These are phyloP conservation scores for Ctenicera cuprea DNA, from an alignment of 2,888 invertebrate genomes.

Conservation along the genomic window DNA sequence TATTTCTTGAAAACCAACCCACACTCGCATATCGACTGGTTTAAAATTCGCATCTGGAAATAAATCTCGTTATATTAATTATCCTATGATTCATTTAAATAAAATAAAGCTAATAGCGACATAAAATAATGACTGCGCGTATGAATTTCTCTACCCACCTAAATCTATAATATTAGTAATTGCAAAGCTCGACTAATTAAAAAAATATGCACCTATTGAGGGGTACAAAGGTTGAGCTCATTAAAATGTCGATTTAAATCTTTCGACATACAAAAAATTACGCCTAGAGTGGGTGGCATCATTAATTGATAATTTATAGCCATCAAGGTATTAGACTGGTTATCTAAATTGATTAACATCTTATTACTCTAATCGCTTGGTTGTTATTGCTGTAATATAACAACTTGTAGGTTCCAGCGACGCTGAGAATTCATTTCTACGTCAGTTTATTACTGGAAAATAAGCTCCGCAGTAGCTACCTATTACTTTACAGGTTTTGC, in stretches of 20 bases:
- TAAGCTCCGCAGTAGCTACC: no score
- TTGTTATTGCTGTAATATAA: constrained; percentile 19
- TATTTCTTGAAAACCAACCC: constrained; percentile 35
- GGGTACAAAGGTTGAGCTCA: constrained; percentile 9
- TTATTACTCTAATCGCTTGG: constrained; percentile 19
- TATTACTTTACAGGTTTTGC: no score
- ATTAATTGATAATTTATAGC: constrained; percentile 33
- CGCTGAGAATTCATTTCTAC: neutral
- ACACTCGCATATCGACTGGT: constrained; percentile 26
- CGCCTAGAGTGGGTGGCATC: constrained; percentile 7
- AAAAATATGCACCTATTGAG: neutral
- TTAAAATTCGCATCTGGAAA: constrained; percentile 25
- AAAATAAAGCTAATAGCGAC: constrained; percentile 32
- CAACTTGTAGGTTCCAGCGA: neutral
- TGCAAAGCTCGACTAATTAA: constrained; percentile 12
- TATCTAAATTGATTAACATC: constrained; percentile 30
- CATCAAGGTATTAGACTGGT: constrained; percentile 26
- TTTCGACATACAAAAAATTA: constrained; percentile 1
- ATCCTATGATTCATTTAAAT: constrained; percentile 35
- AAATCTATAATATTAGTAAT: constrained; percentile 12
- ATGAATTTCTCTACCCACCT: constrained; percentile 25
- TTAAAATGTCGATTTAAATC: constrained; percentile 21
- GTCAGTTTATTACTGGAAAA: no score
- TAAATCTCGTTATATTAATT: constrained; percentile 33
- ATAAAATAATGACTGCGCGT: constrained; percentile 12